Evolutionary conservation across 1,140 invertebrate genomes (phyloP).

Genomic region (Formica exsecta): DNA sequence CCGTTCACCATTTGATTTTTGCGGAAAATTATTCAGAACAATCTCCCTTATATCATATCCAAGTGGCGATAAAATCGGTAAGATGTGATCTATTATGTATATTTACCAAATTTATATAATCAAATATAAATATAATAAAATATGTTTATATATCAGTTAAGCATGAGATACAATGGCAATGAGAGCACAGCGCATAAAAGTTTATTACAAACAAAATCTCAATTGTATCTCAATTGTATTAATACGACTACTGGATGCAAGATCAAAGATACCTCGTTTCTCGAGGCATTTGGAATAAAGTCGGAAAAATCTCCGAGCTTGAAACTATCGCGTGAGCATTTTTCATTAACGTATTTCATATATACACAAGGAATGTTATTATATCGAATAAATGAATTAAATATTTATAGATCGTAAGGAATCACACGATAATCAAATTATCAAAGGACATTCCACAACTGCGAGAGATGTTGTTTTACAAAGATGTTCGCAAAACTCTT

Average conservation of each 20-base stretch:
- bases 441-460: constrained; percentile 56
- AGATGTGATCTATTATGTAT: too few species aligned
- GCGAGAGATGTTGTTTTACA: constrained; percentile 88
- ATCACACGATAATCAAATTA: constrained; percentile 36
- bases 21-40: too few species aligned
- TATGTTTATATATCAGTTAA: too few species aligned
- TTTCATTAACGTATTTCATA: background rate
- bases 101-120: too few species aligned
- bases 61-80: too few species aligned
- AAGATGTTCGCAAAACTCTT: constrained; percentile 89
- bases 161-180: too few species aligned
- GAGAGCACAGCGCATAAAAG: too few species aligned
- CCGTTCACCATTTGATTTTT: too few species aligned
- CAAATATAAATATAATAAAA: too few species aligned
- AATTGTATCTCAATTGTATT: too few species aligned
- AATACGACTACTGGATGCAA: constrained; percentile 66
- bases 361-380: background rate
- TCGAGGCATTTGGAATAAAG: constrained; percentile 79
- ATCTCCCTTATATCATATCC: too few species aligned
- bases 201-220: too few species aligned
- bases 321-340: constrained; percentile 60
- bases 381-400: constrained; percentile 36
- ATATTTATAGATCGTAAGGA: constrained; percentile 49
- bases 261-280: constrained; percentile 75
- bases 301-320: constrained; percentile 44